Evolutionary conservation across 1,140 invertebrate genomes (phyloP), one percentile per base, ranked within the genome.

Genomic region (Drosophila bocki): DNA sequence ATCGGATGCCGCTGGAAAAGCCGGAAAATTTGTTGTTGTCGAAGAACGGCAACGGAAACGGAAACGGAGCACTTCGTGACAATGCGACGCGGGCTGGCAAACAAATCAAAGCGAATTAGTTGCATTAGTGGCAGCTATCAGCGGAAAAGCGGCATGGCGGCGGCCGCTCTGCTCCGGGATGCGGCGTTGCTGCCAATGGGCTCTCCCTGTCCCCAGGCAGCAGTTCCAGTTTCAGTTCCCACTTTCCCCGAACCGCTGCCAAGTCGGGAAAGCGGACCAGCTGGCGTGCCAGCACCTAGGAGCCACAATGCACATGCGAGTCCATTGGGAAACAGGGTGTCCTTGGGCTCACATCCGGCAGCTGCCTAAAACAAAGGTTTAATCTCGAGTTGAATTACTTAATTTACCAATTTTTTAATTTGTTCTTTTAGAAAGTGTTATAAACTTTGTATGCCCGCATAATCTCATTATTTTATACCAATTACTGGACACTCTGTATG

Each of bases 81-180:
- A 79, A 79, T 79, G 68, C 67, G 76, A 72, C 68, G 60, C 42
- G 59, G 54, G 47, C 76, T 77, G 75, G 76, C 77, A 79, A 79
- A 79, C 77, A 79, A 79, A 79, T 79, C 77, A 79, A 79, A 79
- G 76, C 77, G 77, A 79, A 79, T 79, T 79, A 79, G 77, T 79
- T 79, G 77, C 77, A 79, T 79, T 79, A 79, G 77, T 79, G 76
- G 76, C 77, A 79, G 77, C 77, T 79, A 79, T 79, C 77, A 79
- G 77, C 77, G 62, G 29, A 33, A 54, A 22, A 37, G 17, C 32
- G 29, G 50, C 50, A 50, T 29, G 13, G 59, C 33, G 47, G 42
- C 32, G 32, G 33, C 41, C 22, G 22, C 60, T 54, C 48, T 15
- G 65, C 42, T 29, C 44, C 69, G 22, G 68, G 70, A 60, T 72